Evolutionary conservation across 2,797 vertebrate genomes (phyloP), one percentile per base, ranked within the genome.

Genomic region (Tokudaia tokunoshimensis): DNA sequence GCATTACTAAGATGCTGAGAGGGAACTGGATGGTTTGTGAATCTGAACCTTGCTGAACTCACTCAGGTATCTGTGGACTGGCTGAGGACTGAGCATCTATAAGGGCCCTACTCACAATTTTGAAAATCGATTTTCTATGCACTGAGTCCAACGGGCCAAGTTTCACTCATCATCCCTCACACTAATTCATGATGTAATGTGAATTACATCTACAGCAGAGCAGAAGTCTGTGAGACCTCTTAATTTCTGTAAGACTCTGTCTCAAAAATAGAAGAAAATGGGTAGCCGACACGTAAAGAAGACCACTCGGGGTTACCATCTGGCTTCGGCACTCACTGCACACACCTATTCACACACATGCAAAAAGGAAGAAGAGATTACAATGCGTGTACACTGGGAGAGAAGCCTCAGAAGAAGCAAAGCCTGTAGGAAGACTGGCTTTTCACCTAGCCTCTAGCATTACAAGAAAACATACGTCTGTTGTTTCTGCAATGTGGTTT

Each of bases 101-200:
- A 44, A 70, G 72, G 70, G 19, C 44, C 63, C 52, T 65, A 65
- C 15, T 93, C 47, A 47, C 1, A 41, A 26, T 78, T 91, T 91
- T 63, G 50, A 52, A 94, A 78, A 83, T 89, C 29, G 50, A 31
- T 91, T 89, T 94, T 93, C 79, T 50, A 12, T 91, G 84, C 26
- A 24, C n/a, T 20, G 59, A 44, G 52, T 11, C 65, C 34, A 76
- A 13, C 41, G 5, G 44, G 34, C 29, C 67, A 57, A 4, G 20
- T 81, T 76, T 91, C 78, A 80, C 29, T 92, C 22, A 41, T 31
- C 41, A 76, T 14, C 1, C 44, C 47, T 55, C 24, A 94, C 13
- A 24, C 52, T 76, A 47, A 14, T 59, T 91, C 41, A 88, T 1
- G 12, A 11, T 15, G 44, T 34, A 8, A 70, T 52, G 14, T n/a